Evolutionary conservation across 1,140 invertebrate species (phyloP).

Genomic region (Trissolcus basalis): DNA sequence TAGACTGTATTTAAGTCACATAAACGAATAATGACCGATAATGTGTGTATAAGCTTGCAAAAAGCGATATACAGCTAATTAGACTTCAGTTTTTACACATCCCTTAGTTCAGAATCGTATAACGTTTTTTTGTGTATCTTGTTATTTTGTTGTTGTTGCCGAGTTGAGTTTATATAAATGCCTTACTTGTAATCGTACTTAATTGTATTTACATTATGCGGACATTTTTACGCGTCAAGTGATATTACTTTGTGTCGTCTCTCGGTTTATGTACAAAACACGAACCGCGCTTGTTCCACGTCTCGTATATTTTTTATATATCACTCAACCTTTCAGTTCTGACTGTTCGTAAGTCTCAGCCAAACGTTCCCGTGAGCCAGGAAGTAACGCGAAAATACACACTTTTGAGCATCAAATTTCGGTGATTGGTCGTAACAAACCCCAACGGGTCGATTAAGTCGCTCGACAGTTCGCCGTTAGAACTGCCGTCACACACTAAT

Average conservation of each 20-base stretch:
- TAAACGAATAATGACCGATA: constrained; percentile 32
- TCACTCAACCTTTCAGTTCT: constrained; percentile 17
- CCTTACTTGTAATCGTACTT: constrained; percentile 32
- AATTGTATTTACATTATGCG: constrained; percentile 58
- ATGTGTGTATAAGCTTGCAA: constrained; percentile 53
- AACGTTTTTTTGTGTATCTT: constrained; percentile 53
- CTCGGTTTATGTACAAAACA: constrained; percentile 46
- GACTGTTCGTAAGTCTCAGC: constrained; percentile 9
- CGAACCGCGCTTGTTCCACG: constrained; percentile 21
- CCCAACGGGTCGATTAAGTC: background rate
- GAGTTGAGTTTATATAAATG: constrained; percentile 64
- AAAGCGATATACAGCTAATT: constrained; percentile 68
- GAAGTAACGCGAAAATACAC: constrained; percentile 38
- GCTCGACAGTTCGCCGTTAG: constrained; percentile 5
- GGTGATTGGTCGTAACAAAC: constrained; percentile 29
- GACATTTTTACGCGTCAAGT: constrained; percentile 35
- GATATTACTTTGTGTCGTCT: constrained; percentile 29
- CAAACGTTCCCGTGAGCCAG: constrained; percentile 18
- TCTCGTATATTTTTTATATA: constrained; percentile 7
- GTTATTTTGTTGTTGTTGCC: background rate
- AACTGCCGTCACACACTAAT: background rate
- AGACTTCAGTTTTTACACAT: constrained; percentile 63
- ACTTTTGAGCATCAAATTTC: constrained; percentile 51
- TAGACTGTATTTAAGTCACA: constrained; percentile 52
- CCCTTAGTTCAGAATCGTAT: constrained; percentile 64